Base-by-base conservation (phyloP, 2,113 vertebrate species). In the Poecile atricapillus region DNA sequence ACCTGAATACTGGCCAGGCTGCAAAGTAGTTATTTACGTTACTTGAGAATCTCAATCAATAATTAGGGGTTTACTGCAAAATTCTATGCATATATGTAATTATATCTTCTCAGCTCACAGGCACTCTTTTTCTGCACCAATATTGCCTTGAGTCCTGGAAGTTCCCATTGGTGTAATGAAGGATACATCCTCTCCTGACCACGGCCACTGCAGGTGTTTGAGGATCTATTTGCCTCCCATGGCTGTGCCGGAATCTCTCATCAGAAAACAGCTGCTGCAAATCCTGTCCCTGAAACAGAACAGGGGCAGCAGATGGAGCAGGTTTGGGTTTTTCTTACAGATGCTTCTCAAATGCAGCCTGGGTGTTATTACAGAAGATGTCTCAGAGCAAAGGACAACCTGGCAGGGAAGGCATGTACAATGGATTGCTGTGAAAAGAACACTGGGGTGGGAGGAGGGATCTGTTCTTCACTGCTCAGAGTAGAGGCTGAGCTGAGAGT, bases 371-470 rank as follows among this genome's bases (percentile, higher is more conserved):
- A 30, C 24, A 69, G 62, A 37, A 82, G 39, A 20, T 18, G 8
- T 39, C 35, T 39, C 33, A 49, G 21, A 44, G 55, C 11, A 62
- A 62, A 78, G 21, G 19, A 33, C 28, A 35, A 9, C 19, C 31
- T 62, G n/a, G 17, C 7, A 30, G 43, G 28, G 39, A 70, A 35
- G 22, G 15, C 8, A 17, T 3, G 27, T 23, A n/a, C 24, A 30
- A 30, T 20, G 13, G 10, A n/a, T 28, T 44, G 23, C 28, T 46
- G 28, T 18, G 10, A 53, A 50, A 82, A 67, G 9, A 41, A 2
- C 5, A 10, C 0, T 0, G 23, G 3, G 13, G 1, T 2, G 15
- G 3, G 3, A 19, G 5, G 0, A 8, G 7, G 10, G 12, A 21
- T 46, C 15, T 43, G 27, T 19, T 64, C 41, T 47, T 41, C 43